phyloP scores from a whole-genome alignment of 2,888 invertebrate genomes.

The Campoplex capitator region DNA sequence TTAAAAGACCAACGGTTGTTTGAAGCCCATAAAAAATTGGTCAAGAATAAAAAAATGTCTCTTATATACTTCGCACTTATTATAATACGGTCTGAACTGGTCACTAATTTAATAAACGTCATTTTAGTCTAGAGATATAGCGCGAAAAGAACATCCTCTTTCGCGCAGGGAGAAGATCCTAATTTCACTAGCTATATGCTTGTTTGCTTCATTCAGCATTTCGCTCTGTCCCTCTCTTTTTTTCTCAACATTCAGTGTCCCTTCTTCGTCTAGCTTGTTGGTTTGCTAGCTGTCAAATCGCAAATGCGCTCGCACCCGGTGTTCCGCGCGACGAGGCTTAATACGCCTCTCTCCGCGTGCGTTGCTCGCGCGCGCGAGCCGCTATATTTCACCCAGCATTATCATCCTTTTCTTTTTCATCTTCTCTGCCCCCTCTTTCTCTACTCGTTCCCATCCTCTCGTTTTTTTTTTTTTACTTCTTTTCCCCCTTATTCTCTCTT shows the following conservation, averaged over 20 bases:
- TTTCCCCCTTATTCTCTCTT: constrained; percentile 70
- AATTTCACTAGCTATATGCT: constrained; percentile 56
- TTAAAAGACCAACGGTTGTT: background rate
- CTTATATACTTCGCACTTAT: constrained; percentile 13
- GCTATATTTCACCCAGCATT: constrained; percentile 79
- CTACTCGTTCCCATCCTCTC: constrained; percentile 45
- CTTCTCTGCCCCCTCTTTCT: constrained; percentile 49
- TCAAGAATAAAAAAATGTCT: background rate
- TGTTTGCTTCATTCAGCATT: constrained; percentile 47
- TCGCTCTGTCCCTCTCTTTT: constrained; percentile 46
- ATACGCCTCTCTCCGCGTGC: constrained; percentile 42
- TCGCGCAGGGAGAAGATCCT: constrained; percentile 51
- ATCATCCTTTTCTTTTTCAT: constrained; percentile 77
- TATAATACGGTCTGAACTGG: constrained; percentile 24
- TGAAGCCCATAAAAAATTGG: background rate
- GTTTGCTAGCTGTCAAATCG: constrained; percentile 75
- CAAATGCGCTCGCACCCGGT: constrained; percentile 76
- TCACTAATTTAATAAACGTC: constrained; percentile 77
- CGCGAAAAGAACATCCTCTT: constrained; percentile 46
- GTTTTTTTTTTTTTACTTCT: constrained; percentile 41
- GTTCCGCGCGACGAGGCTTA: constrained; percentile 68
- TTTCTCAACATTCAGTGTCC: constrained; percentile 45
- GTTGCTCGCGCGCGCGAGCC: constrained; percentile 66
- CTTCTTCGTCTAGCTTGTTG: constrained; percentile 66
- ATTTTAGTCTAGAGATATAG: constrained; percentile 63